Conservation (phyloP, 2,797 vertebrate genomes). For the Cyclopterus lumpus region DNA sequence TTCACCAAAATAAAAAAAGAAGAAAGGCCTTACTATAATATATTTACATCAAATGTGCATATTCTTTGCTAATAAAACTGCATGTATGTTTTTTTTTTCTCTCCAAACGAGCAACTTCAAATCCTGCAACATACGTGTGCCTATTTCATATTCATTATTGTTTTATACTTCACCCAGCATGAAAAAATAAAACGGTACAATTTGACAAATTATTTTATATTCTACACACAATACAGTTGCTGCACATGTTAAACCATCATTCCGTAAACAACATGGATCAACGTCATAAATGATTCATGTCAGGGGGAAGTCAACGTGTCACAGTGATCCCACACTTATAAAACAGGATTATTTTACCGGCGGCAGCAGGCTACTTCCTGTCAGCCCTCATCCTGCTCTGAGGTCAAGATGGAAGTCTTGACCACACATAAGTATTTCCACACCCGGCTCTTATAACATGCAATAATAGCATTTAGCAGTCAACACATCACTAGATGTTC, state of each 20-base stretch:
- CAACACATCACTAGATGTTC: no score
- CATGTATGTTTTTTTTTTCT: not conserved
- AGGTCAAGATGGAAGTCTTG: not conserved
- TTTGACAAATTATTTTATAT: not conserved
- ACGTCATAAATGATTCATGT: slow-evolving; percentile 3
- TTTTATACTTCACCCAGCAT: not conserved
- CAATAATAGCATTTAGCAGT: not conserved
- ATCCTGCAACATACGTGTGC: not conserved
- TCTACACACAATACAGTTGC: not conserved
- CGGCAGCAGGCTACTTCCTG: slow-evolving; percentile 22
- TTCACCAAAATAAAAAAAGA: not conserved
- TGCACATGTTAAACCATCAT: not conserved
- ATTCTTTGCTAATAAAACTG: not conserved
- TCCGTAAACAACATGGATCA: slow-evolving; percentile 6
- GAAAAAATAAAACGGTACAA: not conserved
- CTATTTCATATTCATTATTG: not conserved
- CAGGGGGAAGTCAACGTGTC: slow-evolving; percentile 42
- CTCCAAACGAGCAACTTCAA: not conserved
- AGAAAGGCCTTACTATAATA: no score
- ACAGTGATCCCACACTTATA: slow-evolving; percentile 15
- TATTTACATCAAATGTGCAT: not conserved
- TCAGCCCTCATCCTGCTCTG: not conserved
- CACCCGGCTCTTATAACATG: not conserved
- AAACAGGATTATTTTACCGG: slow-evolving; percentile 39
- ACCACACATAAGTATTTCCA: not conserved